Base-by-base conservation (phyloP, 2,888 invertebrate species). In the Branchinecta sandiegonensis region DNA sequence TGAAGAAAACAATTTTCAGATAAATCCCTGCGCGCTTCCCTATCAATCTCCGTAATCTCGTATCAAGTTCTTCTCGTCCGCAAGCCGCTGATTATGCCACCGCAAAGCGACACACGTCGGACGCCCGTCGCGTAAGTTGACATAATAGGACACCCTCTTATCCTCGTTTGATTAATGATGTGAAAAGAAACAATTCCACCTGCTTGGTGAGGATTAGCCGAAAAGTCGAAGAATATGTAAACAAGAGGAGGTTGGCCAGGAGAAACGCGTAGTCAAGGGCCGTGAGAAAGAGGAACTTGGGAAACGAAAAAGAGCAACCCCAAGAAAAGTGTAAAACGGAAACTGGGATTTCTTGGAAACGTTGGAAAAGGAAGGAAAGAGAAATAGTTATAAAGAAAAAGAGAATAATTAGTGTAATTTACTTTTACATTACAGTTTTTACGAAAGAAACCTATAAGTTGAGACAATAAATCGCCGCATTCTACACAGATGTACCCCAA, bases 151-250 rank as follows among this genome's bases (percentile, higher is more conserved):
- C 14, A 56, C 56, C 56, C 56, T 56, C n/a, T 56, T n/a, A 56
- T 17, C 56, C 56, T 56, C 17, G 10, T n/a, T 56, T 56, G 56
- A 56, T 56, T 56, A 56, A 56, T 56, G 56, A 56, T 56, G 56
- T 56, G 56, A 56, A 56, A 56, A 56, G 56, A 56, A 56, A 56
- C 56, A 56, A 56, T 14, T 56, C 56, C 56, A 56, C 56, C 56
- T 56, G 56, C 56, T 56, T 56, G 17, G 56, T 1, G 56, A 9
- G 56, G 56, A 56, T 56, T 56, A 56, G 56, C 56, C 14, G 14
- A 56, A 56, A 56, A 56, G 56, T 56, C 17, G 56, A 56, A 56
- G 56, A 56, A 56, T 56, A 56, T 56, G 56, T 56, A 56, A 56
- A 56, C 56, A 56, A 56, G 56, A 56, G 17, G 56, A 56, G 17